Evolutionary conservation across 1,140 invertebrate species (phyloP).

Genomic region (Lepidurus arcticus): DNA sequence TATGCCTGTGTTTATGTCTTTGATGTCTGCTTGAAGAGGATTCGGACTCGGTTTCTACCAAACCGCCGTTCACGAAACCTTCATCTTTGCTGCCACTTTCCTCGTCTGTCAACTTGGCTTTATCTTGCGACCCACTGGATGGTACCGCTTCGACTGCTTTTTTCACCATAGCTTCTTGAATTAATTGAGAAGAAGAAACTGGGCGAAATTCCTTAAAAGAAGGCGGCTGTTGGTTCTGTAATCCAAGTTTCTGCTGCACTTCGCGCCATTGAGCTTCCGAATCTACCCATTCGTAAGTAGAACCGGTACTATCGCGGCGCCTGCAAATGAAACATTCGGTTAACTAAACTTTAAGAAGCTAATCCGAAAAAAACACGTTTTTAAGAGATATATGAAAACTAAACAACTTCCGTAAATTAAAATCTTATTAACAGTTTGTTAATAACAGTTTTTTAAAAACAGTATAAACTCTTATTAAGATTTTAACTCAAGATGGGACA

Average conservation of each 20-base stretch:
- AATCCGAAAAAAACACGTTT: slow-evolving; percentile 29
- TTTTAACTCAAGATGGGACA: not conserved
- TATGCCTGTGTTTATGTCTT: slow-evolving; percentile 51
- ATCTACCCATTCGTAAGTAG: slow-evolving; percentile 65
- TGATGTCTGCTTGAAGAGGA: slow-evolving; percentile 49
- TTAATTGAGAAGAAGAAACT: slow-evolving; percentile 34
- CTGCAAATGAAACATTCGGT: slow-evolving; percentile 33
- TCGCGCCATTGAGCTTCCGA: slow-evolving; percentile 81
- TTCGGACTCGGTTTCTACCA: slow-evolving; percentile 49
- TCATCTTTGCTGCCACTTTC: slow-evolving; percentile 19
- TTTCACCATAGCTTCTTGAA: slow-evolving; percentile 55
- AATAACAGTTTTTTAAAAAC: too few relatives aligned
- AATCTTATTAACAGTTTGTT: too few relatives aligned
- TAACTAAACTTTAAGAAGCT: not conserved
- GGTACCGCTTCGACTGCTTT: slow-evolving; percentile 23
- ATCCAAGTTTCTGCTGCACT: slow-evolving; percentile 65
- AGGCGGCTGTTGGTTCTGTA: slow-evolving; percentile 49
- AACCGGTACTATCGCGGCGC: slow-evolving; percentile 38
- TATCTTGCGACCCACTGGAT: not conserved
- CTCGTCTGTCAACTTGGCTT: slow-evolving; percentile 23
- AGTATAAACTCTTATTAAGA: too few relatives aligned
- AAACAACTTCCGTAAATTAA: too few relatives aligned
- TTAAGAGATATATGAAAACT: slow-evolving; percentile 34
- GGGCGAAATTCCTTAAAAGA: slow-evolving; percentile 30
- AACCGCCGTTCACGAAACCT: slow-evolving; percentile 26